Base-by-base conservation (phyloP, 1,140 invertebrate genomes). In the Dendroctonus valens region DNA sequence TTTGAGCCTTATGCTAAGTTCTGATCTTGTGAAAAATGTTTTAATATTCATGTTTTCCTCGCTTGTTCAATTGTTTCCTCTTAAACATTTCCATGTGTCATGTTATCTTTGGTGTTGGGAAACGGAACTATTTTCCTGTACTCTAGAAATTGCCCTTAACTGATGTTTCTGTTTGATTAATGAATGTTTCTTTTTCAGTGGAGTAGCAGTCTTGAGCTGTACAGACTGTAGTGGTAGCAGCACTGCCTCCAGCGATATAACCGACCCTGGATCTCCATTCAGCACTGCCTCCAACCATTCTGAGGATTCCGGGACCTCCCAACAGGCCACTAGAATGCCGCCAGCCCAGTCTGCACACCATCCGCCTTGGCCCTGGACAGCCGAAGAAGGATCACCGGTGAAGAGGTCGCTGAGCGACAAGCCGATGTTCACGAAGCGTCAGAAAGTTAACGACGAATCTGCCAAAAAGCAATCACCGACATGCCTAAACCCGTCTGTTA, bases 211-310 rank as follows among this genome's bases (percentile, higher is more conserved):
- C 37, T 81, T 86, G 55, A 85, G 87, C 65, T 88, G 86, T 72
- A 85, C 86, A 11, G 86, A 88, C 70, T 84, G 82, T 75, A 79
- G 77, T 65, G 78, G 76, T 14, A 83, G 81, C 74, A 87, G 85
- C 75, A 87, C 87, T 70, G 85, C 85, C 40, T 87, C 85, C 55
- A 89, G 87, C 76, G 88, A 89, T 79, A 88, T 89, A 71, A 88
- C 91, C 64, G 91, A 92, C 78, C 90, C 90, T 40, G 89, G 89
- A 40, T 92, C 90, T 44, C 90, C 91, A 67, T 89, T 86, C 77
- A 90, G 88, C 76, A 87, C 86, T 39, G 80, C 82, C 68, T 83
- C 81, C 42, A 78, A 70, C 65, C 75, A 80, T 70, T 75, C 74
- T 12, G 78, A 79, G 63, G 78, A 79, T 67, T 79, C 77, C 8